These are phyloP conservation scores for Stegana nigrithorax DNA, from an alignment of 2,888 invertebrate genomes.

Conservation along the genomic window DNA sequence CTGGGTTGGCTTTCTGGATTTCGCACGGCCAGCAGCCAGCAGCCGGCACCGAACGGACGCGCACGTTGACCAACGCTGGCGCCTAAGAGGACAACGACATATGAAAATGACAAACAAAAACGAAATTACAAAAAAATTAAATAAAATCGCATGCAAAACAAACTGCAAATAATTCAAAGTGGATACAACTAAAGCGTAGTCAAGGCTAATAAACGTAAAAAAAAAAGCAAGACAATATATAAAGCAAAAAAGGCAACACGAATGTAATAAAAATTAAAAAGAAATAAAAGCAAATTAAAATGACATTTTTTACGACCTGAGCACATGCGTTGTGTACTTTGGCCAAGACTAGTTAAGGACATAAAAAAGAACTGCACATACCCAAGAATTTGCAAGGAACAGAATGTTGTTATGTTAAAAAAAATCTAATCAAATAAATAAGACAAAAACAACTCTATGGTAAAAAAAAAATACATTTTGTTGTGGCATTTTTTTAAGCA, in stretches of 20 bases:
- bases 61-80: not conserved
- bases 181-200: conserved; percentile 63
- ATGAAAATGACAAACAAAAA: conserved; percentile 28
- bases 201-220: conserved; percentile 64
- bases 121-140: conserved; percentile 33
- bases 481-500: too few relatives aligned
- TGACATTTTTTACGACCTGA: conserved; percentile 36
- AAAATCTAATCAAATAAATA: too few relatives aligned
- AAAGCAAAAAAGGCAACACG: too few relatives aligned
- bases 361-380: too few relatives aligned
- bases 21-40: not conserved
- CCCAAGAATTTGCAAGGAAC: too few relatives aligned
- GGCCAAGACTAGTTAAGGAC: too few relatives aligned
- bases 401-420: too few relatives aligned
- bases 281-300: conserved; percentile 66
- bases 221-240: too few relatives aligned
- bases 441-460: too few relatives aligned
- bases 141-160: conserved; percentile 41
- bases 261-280: conserved; percentile 67
- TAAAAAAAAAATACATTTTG: too few relatives aligned
- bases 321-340: too few relatives aligned
- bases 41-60: not conserved
- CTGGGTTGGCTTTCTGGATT: not conserved
- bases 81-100: conserved; percentile 13
- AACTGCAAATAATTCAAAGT: conserved; percentile 60